Evolutionary conservation across 2,888 invertebrate species (phyloP), one percentile per base, ranked within the genome.

Genomic region (Pheosia gnoma): DNA sequence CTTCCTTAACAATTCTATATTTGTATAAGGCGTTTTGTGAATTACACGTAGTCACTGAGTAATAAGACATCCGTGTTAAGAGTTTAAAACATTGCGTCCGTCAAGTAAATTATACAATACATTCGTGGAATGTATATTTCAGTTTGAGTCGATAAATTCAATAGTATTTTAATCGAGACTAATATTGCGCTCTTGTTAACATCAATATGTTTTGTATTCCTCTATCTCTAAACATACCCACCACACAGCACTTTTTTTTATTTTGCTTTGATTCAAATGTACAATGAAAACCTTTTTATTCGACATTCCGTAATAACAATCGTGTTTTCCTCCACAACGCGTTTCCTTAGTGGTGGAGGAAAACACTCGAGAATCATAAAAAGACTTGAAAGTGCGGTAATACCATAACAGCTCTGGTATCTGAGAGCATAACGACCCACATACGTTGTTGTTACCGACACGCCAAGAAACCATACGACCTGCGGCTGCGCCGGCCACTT

Each of bases 311-410:
- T 45, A 25, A 25, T 45, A 45, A 45, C n/a, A 13, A 13, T 3
- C 52, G 52, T 52, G 36, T n/a, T n/a, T n/a, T n/a, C n/a, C n/a
- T n/a, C n/a, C n/a, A n/a, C n/a, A n/a, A n/a, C n/a, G n/a, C 36
- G 5, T 53, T 53, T 37, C 11, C 38, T 37, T 3, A 11, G 13
- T 41, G 0, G 13, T 11, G 41, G 13, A 56, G 56, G 38, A 57
- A 57, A 47, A 37, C 6, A 49, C 59, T 49, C 25, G 7, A 53
- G 57, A 58, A 60, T 58, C 59, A 58, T 63, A 64, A 70, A 66
- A 58, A 71, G 58, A 4, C 41, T 64, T 67, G 56, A 61, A 61
- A 66, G 61, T 71, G 37, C 55, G 55, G 59, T 66, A 64, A 60
- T 54, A 53, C 58, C 57, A 59, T 59, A 53, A 58, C 61, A 57